Percentiles rank a stretch among this genome's conserved stretches.
Conservation (phyloP, 2,113 vertebrate genomes). For the Tursiops truncatus region DNA sequence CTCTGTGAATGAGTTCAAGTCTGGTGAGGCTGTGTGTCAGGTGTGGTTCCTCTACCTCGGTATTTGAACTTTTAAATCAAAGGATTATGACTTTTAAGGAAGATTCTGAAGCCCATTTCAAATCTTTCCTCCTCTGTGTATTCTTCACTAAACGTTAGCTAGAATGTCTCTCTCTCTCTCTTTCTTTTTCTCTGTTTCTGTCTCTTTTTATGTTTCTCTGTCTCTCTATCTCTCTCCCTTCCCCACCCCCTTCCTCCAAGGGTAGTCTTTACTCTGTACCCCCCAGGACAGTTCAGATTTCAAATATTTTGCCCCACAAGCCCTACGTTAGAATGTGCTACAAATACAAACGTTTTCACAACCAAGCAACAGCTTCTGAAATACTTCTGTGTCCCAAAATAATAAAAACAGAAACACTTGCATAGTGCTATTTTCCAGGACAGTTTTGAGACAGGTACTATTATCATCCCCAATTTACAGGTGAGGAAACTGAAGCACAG, state of each 20-base stretch:
- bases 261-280: neutral
- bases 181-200: neutral
- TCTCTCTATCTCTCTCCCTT: neutral
- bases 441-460: neutral
- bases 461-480: neutral
- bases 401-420: slow-evolving; percentile 24
- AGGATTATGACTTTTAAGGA: slow-evolving; percentile 28
- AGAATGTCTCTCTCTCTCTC: neutral
- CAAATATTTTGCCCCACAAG: neutral
- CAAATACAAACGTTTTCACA: slow-evolving; percentile 60
- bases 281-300: slow-evolving; percentile 39
- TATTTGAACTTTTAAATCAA: neutral
- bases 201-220: neutral
- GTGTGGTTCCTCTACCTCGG: neutral
- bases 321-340: slow-evolving; percentile 13
- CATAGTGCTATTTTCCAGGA: neutral
- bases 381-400: neutral
- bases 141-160: neutral
- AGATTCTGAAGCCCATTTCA: neutral
- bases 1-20: neutral
- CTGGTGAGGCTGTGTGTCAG: neutral
- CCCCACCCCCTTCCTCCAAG: neutral
- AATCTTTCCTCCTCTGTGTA: neutral
- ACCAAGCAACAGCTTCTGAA: slow-evolving; percentile 50
- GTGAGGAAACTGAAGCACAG: neutral